Conservation (phyloP, 2,797 vertebrate species). For the Thamnophis elegans region DNA sequence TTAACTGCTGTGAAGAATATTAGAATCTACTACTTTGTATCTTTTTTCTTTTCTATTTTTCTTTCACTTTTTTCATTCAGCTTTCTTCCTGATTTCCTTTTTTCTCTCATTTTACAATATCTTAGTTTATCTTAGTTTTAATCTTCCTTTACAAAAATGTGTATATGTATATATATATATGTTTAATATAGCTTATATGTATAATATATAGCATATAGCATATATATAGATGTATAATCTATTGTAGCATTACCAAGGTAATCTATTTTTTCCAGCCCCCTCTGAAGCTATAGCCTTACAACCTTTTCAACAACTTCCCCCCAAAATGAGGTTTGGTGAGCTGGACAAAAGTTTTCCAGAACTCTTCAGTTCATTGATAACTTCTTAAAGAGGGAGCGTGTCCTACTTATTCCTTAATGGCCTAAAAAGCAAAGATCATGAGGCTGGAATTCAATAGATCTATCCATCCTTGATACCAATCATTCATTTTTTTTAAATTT, state of each 20-base stretch:
- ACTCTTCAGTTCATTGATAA: background rate
- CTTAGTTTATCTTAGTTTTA: background rate
- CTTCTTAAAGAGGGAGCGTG: background rate
- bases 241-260: background rate
- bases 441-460: background rate
- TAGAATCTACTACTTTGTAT: background rate
- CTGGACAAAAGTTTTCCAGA: background rate
- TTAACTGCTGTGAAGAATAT: background rate
- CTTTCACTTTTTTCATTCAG: background rate
- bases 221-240: background rate
- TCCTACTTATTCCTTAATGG: background rate
- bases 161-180: too few species aligned
- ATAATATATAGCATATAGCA: too few species aligned
- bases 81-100: background rate
- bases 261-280: background rate
- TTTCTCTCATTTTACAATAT: background rate
- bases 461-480: background rate
- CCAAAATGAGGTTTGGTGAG: background rate
- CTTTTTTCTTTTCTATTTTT: background rate
- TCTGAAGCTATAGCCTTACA: background rate
- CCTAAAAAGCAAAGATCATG: background rate
- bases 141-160: background rate
- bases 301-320: background rate
- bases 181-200: too few species aligned
- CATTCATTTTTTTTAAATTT: background rate